phyloP scores from a whole-genome alignment of 37 sponge, comb jelly and placozoan genomes.

The Spongilla lacustris region DNA sequence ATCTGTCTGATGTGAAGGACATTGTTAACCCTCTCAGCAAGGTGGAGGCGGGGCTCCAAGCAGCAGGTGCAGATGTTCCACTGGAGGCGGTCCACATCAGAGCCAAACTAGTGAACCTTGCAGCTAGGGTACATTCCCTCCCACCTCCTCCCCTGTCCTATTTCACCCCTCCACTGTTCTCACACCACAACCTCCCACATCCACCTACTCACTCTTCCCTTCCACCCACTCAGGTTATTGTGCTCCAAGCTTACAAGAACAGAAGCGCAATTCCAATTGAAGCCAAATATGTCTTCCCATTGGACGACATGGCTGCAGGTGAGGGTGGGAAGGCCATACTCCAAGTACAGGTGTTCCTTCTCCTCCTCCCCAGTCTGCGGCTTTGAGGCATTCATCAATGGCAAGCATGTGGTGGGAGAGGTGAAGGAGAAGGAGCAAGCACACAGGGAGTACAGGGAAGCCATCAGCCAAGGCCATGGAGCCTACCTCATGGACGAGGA shows the following conservation, averaged over 20 bases:
- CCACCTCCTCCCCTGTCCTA: not conserved
- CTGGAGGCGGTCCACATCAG: constrained; percentile 84
- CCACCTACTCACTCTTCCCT: not conserved
- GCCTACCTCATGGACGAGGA: constrained; percentile 99
- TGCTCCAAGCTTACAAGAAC: constrained; percentile 91
- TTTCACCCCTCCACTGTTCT: not conserved
- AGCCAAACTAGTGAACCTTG: constrained; percentile 87
- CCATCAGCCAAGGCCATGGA: constrained; percentile 97
- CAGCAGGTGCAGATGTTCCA: constrained; percentile 80
- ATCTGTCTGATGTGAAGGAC: constrained; percentile 75
- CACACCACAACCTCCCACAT: not conserved
- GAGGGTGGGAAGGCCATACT: not conserved
- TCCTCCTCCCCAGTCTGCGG: constrained; percentile 83
- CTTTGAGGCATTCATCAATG: constrained; percentile 98
- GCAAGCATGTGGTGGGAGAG: constrained; percentile 96
- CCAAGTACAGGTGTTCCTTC: not conserved
- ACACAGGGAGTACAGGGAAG: constrained; percentile 96
- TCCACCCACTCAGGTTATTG: constrained; percentile 60
- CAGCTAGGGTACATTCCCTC: constrained; percentile 57
- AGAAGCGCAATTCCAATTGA: constrained; percentile 83
- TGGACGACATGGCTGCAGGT: constrained; percentile 97
- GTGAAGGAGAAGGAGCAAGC: constrained; percentile 99
- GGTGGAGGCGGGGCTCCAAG: constrained; percentile 90
- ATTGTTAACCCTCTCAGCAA: constrained; percentile 82
- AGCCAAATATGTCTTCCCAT: constrained; percentile 98